A percentile compares a stretch with the other conserved stretches of the same genome.
phyloP scores from a whole-genome alignment of 2,888 invertebrate genomes.

The Amaurobius ferox region DNA sequence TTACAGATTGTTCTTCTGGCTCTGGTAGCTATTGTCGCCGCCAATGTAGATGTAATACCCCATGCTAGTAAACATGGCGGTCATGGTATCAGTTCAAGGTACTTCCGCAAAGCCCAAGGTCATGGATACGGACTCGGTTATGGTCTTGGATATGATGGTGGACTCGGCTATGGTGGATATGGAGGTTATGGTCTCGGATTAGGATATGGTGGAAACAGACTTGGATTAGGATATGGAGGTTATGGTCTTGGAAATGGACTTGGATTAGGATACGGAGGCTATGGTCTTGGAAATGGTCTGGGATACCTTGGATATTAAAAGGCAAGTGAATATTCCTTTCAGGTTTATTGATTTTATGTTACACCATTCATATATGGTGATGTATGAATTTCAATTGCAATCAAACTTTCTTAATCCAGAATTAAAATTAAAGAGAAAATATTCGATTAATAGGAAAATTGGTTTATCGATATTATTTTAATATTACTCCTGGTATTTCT shows the following conservation, averaged over 20 bases:
- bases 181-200: slow-evolving; percentile 25
- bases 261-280: background rate
- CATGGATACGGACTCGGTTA: slow-evolving; percentile 2
- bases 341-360: no score
- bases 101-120: slow-evolving; percentile 21
- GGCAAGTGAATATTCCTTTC: no score
- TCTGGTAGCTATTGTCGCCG: background rate
- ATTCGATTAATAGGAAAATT: no score
- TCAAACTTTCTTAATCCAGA: no score
- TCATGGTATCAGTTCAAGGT: background rate
- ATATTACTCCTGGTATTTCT: no score
- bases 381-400: no score
- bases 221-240: slow-evolving; percentile 31
- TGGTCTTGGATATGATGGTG: slow-evolving; percentile 19
- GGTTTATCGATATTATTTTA: no score
- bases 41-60: background rate
- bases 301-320: no score
- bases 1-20: background rate
- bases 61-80: background rate
- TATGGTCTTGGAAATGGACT: background rate
- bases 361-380: no score
- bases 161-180: background rate
- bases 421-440: no score
- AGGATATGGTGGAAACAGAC: no score
- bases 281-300: background rate